These are phyloP conservation scores for Stenichneumon culpator DNA, from an alignment of 2,888 invertebrate genomes.

Conservation along the genomic window DNA sequence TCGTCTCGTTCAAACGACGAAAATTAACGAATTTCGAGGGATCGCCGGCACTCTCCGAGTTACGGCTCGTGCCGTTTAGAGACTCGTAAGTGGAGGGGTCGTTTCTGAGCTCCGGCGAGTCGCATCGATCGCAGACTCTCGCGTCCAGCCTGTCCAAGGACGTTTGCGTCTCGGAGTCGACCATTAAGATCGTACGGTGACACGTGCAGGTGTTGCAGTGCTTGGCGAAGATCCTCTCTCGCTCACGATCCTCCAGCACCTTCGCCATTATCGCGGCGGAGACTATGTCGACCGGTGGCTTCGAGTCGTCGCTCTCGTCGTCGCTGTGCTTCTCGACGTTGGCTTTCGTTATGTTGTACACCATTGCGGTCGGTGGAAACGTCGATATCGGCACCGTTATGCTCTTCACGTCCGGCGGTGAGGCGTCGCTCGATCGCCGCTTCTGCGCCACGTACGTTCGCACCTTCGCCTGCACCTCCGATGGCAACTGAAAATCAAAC, in stretches of 20 bases:
- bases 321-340: slow-evolving; percentile 84
- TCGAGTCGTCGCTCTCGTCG: slow-evolving; percentile 86
- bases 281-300: slow-evolving; percentile 90
- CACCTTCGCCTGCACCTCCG: slow-evolving; percentile 96
- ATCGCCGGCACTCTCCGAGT: slow-evolving; percentile 21
- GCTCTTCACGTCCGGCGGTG: slow-evolving; percentile 87
- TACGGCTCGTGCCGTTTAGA: slow-evolving; percentile 37
- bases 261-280: slow-evolving; percentile 97
- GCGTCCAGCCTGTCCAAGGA: slow-evolving; percentile 53
- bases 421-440: slow-evolving; percentile 85
- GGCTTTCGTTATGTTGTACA: slow-evolving; percentile 86
- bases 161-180: slow-evolving; percentile 82
- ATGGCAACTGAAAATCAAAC: slow-evolving; percentile 90
- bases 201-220: slow-evolving; percentile 95
- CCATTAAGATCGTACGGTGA: slow-evolving; percentile 81
- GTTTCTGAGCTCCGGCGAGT: slow-evolving; percentile 63
- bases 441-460: slow-evolving; percentile 91
- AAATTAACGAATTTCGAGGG: slow-evolving; percentile 31
- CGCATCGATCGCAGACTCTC: slow-evolving; percentile 70
- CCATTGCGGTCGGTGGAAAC: slow-evolving; percentile 95
- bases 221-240: slow-evolving; percentile 91
- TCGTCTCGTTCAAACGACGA: slow-evolving; percentile 44
- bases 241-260: slow-evolving; percentile 94
- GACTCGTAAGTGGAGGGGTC: slow-evolving; percentile 55
- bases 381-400: slow-evolving; percentile 92